A percentile compares a stretch with the other conserved stretches of the same genome.
These are phyloP conservation scores for Ceuthmochares aereus DNA, from an alignment of 2,113 vertebrate genomes.

Conservation along the genomic window DNA sequence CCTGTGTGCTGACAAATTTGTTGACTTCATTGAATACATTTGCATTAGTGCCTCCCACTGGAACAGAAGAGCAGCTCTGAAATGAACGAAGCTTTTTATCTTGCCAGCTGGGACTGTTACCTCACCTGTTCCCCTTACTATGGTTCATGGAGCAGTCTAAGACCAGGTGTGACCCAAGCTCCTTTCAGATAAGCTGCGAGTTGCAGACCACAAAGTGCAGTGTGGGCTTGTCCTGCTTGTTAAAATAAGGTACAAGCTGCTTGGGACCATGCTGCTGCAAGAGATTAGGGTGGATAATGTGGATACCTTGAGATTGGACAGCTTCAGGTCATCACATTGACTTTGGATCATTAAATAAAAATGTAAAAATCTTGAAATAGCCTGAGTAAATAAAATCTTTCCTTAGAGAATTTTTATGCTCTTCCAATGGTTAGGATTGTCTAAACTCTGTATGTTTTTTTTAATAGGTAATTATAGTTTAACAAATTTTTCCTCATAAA, in stretches of 20 bases:
- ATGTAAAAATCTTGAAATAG: background rate
- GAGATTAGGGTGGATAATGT: background rate
- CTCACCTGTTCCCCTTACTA: rapidly evolving
- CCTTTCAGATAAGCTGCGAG: background rate
- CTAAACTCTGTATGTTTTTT: background rate
- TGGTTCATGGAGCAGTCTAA: background rate
- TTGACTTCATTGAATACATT: background rate
- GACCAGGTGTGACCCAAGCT: rapidly evolving
- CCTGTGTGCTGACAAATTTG: background rate
- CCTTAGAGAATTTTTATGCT: background rate
- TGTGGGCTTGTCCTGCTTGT: no score
- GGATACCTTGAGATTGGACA: background rate
- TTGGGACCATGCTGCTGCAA: background rate
- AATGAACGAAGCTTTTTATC: background rate
- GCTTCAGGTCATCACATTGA: background rate
- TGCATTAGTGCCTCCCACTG: background rate
- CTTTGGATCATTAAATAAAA: background rate
- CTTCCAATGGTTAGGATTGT: background rate
- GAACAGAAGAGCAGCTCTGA: background rate
- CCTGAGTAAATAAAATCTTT: background rate
- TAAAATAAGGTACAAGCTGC: no score
- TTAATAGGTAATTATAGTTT: background rate
- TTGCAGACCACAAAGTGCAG: background rate
- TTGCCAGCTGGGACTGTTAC: background rate
- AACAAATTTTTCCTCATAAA: background rate